Percentiles rank a stretch among this genome's conserved stretches.
phyloP scores from a whole-genome alignment of 2,113 vertebrate species.

The Mionectes macconnelli region DNA sequence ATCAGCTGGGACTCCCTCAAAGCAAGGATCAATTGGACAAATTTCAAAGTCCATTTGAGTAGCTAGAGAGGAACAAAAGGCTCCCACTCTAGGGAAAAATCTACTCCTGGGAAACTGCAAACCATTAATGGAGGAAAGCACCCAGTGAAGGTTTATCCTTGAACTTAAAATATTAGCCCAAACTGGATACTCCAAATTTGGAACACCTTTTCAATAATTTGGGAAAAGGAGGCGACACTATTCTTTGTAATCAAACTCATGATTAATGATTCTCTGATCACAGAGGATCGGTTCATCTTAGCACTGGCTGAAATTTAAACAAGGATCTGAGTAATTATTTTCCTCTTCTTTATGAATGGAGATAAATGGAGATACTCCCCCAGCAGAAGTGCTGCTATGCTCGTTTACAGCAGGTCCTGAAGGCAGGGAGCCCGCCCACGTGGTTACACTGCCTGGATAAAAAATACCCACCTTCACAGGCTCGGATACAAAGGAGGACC shows the following conservation, averaged over 20 bases:
- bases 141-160: not conserved
- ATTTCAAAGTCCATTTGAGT: constrained; percentile 38
- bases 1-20: constrained; percentile 48
- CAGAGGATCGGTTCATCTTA: not conserved
- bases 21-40: constrained; percentile 50
- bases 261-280: not conserved
- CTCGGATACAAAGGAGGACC: not conserved
- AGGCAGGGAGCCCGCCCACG: not conserved
- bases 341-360: not conserved
- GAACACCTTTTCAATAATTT: not conserved
- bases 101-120: not conserved
- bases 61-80: constrained; percentile 15
- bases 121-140: not conserved
- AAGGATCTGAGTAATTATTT: not conserved
- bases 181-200: not conserved
- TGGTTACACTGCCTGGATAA: constrained; percentile 6
- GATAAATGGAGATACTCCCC: not conserved
- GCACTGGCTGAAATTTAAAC: not conserved
- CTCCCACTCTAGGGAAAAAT: not conserved
- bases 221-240: not conserved
- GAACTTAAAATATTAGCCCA: not conserved
- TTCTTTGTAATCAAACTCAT: not conserved
- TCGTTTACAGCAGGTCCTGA: not conserved
- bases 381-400: accelerated
- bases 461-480: constrained; percentile 13